These are phyloP conservation scores for Synchiropus splendidus DNA, from an alignment of 2,113 vertebrate genomes.

Conservation along the genomic window DNA sequence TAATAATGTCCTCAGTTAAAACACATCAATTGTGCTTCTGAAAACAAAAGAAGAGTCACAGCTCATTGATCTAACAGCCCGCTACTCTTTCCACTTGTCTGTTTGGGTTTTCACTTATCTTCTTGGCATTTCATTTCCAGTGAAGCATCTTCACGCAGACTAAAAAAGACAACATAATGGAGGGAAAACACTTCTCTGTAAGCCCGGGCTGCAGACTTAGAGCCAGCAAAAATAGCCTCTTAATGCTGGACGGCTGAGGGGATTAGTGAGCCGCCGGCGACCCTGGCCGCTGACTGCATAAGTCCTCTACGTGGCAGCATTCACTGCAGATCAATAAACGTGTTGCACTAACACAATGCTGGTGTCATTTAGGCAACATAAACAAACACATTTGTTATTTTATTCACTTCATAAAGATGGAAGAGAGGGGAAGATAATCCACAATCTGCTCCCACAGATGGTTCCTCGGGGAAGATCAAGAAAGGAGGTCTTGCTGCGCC, in stretches of 20 bases:
- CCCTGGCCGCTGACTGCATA: constrained; percentile 52
- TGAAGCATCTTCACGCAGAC: not conserved
- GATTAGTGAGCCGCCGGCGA: constrained; percentile 49
- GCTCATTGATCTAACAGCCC: too few species aligned
- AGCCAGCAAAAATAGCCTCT: constrained; percentile 63
- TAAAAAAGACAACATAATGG: constrained; percentile 5
- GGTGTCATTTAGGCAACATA: constrained; percentile 23
- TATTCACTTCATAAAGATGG: too few species aligned
- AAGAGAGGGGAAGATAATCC: too few species aligned
- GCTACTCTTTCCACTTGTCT: too few species aligned
- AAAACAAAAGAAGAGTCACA: too few species aligned
- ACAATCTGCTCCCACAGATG: constrained; percentile 42
- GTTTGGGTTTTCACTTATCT: too few species aligned
- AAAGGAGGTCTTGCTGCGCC: constrained; percentile 32
- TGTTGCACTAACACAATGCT: constrained; percentile 10
- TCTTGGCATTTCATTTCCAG: constrained; percentile 7
- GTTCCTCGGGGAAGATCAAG: constrained; percentile 16
- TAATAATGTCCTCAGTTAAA: too few species aligned
- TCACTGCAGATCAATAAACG: constrained; percentile 11
- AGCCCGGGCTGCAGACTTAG: constrained; percentile 43
- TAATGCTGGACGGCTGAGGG: constrained; percentile 59
- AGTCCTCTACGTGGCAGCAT: constrained; percentile 33
- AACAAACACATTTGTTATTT: constrained; percentile 1
- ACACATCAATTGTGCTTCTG: too few species aligned
- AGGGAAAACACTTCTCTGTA: constrained; percentile 33